Base-by-base conservation (phyloP, 2,888 invertebrate species). In the Sylvicola fuscatus region DNA sequence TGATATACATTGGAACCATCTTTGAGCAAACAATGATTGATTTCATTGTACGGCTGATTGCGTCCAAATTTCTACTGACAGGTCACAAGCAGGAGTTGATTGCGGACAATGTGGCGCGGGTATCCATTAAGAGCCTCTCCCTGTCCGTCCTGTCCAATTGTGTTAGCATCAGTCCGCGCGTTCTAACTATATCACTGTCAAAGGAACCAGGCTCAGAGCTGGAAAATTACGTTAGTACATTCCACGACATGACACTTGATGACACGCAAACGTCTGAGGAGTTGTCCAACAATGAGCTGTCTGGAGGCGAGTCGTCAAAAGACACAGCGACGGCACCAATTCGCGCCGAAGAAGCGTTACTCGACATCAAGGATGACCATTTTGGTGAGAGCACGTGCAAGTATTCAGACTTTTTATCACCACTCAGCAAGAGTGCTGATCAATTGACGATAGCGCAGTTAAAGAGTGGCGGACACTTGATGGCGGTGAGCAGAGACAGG, bases 61-160 rank as follows among this genome's bases (percentile, higher is more conserved):
- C 51, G 8, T 53, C 53, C 3, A 51, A 54, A 26, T 59, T 58
- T 41, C 42, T 59, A 34, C 47, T 59, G n/a, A 47, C 45, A 26
- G 56, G 57, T 3, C 45, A 44, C 34, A 52, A 58, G 17, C 70
- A 70, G 5, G 61, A 64, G 3, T 50, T 77, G 33, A 70, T 80
- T 42, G 60, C 78, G 2, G 92, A 92, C 51, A 68, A 71, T 53
- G 61, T 62, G 14, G 75, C 83, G 27, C 66, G 93, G 27, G 87
- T 95, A 21, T 92, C 92, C 38, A 81, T 90, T 2, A 92, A 93
- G 58, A 77, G 83, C 6, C 68, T 92, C 27, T 83, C 90, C 0
- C 52, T 93, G 14, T 71, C 71, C 36, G 89, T 87, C 50, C 54
- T 93, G 14, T 72, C 77, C 1, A 73, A 75, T 44, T 71, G 84